These are phyloP conservation scores for Apus apus DNA, from an alignment of 2,113 vertebrate species.

Conservation along the genomic window DNA sequence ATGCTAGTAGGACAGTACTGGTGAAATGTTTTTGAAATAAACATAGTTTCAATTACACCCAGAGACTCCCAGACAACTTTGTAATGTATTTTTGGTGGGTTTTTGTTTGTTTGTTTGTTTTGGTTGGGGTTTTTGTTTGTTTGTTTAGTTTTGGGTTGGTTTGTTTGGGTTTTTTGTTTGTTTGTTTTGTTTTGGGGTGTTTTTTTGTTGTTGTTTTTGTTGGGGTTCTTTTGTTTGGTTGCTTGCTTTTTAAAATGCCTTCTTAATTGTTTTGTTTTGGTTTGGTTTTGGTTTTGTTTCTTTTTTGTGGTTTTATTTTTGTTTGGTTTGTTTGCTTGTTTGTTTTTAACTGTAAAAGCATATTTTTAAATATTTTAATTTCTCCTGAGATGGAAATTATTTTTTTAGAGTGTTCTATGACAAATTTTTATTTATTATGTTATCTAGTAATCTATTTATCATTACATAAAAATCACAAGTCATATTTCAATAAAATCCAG, in stretches of 20 bases:
- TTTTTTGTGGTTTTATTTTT: background rate
- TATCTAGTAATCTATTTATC: background rate
- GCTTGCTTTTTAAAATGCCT: too few relatives aligned
- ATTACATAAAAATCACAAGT: background rate
- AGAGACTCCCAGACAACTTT: constrained; percentile 26
- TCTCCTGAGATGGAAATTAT: background rate
- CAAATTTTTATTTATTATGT: background rate
- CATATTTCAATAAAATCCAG: constrained; percentile 5
- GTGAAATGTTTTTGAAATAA: constrained; percentile 35
- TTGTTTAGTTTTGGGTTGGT: too few relatives aligned
- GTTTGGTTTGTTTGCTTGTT: background rate
- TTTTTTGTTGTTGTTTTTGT: too few relatives aligned
- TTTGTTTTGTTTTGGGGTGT: too few relatives aligned
- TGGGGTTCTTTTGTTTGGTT: too few relatives aligned
- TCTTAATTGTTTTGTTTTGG: background rate
- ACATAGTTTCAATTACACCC: constrained; percentile 6
- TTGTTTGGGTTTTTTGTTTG: too few relatives aligned
- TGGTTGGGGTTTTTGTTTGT: too few relatives aligned
- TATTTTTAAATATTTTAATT: constrained; percentile 38
- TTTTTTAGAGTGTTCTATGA: background rate
- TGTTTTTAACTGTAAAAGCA: constrained; percentile 25
- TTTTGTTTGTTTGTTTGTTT: too few relatives aligned
- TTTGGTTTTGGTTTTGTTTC: background rate
- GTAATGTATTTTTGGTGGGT: background rate
- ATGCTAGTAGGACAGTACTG: background rate